Base-by-base conservation (phyloP, 37 sponge, comb jelly and placozoan genomes). In the Spongilla lacustris region DNA sequence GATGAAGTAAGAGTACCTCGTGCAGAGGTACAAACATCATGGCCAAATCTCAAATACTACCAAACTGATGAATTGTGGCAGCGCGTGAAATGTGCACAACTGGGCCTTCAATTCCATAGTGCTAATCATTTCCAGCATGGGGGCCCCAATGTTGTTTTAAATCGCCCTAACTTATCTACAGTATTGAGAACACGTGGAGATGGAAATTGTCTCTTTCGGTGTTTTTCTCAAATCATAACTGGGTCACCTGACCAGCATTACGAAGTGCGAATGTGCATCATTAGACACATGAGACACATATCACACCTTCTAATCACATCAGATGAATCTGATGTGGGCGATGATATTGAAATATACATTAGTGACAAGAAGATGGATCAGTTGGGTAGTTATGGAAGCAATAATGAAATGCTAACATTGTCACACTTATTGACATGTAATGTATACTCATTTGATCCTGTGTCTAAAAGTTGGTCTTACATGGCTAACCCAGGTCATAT, bases 11-110 rank as follows among this genome's bases (percentile, higher is more conserved):
- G 58, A 58, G 58, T 58, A 17, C 58, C 58, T 14, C 14, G n/a
- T n/a, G n/a, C n/a, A n/a, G n/a, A n/a, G n/a, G n/a, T n/a, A n/a
- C n/a, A n/a, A n/a, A n/a, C n/a, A n/a, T n/a, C n/a, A n/a, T n/a
- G n/a, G 58, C 58, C 58, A 58, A 58, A 17, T 58, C 11, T 23
- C 73, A 72, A 9, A 29, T 85, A 37, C 46, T 78, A 85, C 27
- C 78, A 22, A 1, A 80, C 82, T 27, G 72, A 79, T 79, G 73
- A 68, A 68, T 23, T 37, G 23, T 86, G 87, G 80, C 87, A 86
- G 48, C 70, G 50, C 3, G 4, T 24, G 9, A 70, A 79, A 78
- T 86, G 87, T 29, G 12, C 12, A 23, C 32, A 37, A 22, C 27
- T 80, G 2, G 35, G 33, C 24, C 71, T 86, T 48, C 14, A 14